Base-by-base conservation (phyloP, 64 coral and sea anemone species). In the Astreopora myriophthalma region DNA sequence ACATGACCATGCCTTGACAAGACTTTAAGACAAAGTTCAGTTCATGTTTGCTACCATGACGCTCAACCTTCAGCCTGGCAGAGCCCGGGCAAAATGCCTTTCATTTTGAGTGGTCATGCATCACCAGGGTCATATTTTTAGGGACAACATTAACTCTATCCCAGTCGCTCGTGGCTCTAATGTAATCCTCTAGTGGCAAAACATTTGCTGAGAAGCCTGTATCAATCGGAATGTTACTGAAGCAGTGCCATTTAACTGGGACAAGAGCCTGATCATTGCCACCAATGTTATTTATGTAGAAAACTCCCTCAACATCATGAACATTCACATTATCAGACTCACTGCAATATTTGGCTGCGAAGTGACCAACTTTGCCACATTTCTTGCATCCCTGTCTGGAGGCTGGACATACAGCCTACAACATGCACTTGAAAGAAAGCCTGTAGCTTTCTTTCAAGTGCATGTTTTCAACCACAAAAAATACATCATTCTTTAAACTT, bases 21-120 rank as follows among this genome's bases (percentile, higher is more conserved):
- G 71, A 89, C 86, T 73, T 89, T 51, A 89, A 89, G 27, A 89
- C 61, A 86, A 75, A 89, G 87, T 89, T 79, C 38, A 89, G 72
- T 79, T 79, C 74, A 89, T 89, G 73, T 37, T 79, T 89, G 87
- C 34, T 89, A 36, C 74, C 74, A 38, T 89, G 29, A 89, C 79
- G 74, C 55, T 62, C 62, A 20, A 79, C 87, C 67, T 69, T 69
- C 55, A 69, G 51, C 73, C 74, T 79, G 42, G 74, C 58, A 89
- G 72, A 89, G 48, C 74, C 87, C 33, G 39, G 39, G 3, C 40
- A n/a, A n/a, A 79, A 37, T 61, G 87, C 73, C 73, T 89, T 89
- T 79, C 87, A 31, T 58, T 89, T 89, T 51, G 73, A 89, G 34
- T 46, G 87, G 79, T 79, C 26, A 33, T 79, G 87, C 87, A 89